These are phyloP conservation scores for Bergia sp. DNA, from an alignment of 92 coral and sea anemone genomes.

Conservation along the genomic window DNA sequence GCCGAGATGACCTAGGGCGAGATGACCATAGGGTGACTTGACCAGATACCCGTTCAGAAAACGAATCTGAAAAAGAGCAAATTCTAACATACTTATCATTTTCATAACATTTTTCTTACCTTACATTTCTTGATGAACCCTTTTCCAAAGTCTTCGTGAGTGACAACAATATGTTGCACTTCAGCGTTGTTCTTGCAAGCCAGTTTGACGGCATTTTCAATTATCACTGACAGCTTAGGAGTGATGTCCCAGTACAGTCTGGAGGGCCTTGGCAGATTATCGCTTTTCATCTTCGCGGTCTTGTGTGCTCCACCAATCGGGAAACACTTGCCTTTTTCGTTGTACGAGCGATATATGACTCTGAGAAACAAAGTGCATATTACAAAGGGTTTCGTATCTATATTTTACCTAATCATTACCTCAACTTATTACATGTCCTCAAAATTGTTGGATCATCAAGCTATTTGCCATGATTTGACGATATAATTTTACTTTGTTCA, in stretches of 20 bases:
- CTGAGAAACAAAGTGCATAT: slow-evolving; percentile 41
- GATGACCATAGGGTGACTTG: no score
- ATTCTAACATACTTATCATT: no score
- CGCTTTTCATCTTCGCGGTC: slow-evolving; percentile 74
- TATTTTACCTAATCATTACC: no score
- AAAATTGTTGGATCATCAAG: no score
- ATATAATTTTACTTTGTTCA: no score
- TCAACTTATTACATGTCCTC: no score
- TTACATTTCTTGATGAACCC: slow-evolving; percentile 83
- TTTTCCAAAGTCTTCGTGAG: slow-evolving; percentile 92
- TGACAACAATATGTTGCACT: slow-evolving; percentile 75
- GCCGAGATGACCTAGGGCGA: no score
- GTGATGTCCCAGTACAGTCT: slow-evolving; percentile 90
- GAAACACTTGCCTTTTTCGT: slow-evolving; percentile 89
- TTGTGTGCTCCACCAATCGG: slow-evolving; percentile 97
- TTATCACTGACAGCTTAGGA: slow-evolving; percentile 69
- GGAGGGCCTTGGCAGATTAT: slow-evolving; percentile 83
- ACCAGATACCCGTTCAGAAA: no score
- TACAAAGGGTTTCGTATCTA: no score
- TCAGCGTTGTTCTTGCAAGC: slow-evolving; percentile 40
- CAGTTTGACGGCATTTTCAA: slow-evolving; percentile 83
- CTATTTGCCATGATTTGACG: no score
- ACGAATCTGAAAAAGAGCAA: no score
- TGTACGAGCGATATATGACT: slow-evolving; percentile 89
- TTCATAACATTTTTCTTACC: slow-evolving; percentile 41